Percentiles rank a stretch among this genome's conserved stretches.
Evolutionary conservation across 2,797 vertebrate species (phyloP).

Genomic region (Sebastes trivittatus): DNA sequence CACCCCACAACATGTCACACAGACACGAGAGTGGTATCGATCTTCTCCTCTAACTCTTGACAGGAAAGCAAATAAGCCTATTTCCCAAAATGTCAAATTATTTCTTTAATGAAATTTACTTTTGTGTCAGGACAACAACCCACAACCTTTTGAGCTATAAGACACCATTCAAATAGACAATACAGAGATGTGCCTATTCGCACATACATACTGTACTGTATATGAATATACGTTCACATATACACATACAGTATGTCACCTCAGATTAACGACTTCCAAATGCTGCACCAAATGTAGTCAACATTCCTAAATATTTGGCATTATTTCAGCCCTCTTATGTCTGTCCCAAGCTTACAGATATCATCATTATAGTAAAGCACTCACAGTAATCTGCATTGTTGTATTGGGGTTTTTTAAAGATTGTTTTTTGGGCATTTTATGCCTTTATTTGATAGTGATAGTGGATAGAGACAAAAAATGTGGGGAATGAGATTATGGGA

Average conservation of each 20-base stretch:
- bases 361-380: neutral
- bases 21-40: neutral
- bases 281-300: neutral
- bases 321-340: neutral
- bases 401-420: neutral
- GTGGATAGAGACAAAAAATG: accelerated
- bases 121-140: neutral
- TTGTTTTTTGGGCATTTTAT: neutral
- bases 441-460: neutral
- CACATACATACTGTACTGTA: neutral
- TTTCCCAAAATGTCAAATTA: neutral
- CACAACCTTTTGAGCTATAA: neutral
- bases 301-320: neutral
- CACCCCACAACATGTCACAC: neutral
- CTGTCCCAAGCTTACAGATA: neutral
- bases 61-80: neutral
- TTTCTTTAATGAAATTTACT: neutral
- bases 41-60: neutral
- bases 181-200: neutral
- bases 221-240: neutral
- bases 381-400: neutral
- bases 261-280: neutral
- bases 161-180: neutral
- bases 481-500: accelerated
- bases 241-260: neutral